A percentile compares a stretch with the other conserved stretches of the same genome.
Conservation (phyloP, 2,797 vertebrate genomes). For the Rhinogobio ventralis region DNA sequence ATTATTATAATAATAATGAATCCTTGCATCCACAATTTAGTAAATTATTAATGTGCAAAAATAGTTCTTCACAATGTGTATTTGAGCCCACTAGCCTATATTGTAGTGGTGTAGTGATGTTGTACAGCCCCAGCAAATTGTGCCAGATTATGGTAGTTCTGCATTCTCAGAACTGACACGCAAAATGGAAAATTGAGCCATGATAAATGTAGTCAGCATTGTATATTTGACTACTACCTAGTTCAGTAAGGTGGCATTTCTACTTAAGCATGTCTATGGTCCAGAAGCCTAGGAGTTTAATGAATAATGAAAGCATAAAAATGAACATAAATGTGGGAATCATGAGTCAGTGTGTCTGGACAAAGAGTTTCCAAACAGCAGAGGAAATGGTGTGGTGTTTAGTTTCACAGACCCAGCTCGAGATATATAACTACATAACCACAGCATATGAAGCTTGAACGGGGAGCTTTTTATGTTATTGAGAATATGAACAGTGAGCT, state of each 20-base stretch:
- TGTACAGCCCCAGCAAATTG: not conserved
- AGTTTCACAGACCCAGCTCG: not conserved
- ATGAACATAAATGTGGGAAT: slow-evolving; percentile 15
- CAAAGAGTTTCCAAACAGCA: not conserved
- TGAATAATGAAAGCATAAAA: slow-evolving; percentile 61
- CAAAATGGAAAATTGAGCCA: not conserved
- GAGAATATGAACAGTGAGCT: not conserved
- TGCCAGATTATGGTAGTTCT: not conserved
- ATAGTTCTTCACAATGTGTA: not conserved
- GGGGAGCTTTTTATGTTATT: not conserved
- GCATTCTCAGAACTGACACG: not conserved
- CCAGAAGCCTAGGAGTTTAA: not conserved
- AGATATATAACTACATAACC: not conserved
- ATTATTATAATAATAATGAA: not conserved
- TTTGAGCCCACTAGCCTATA: not conserved
- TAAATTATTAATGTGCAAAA: not conserved
- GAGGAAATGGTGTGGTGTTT: not conserved
- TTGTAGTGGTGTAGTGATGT: not conserved
- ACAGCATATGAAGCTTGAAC: not conserved
- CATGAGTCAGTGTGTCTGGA: slow-evolving; percentile 31
- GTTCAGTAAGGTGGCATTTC: not conserved
- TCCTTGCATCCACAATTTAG: too few species aligned
- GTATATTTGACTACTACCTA: not conserved
- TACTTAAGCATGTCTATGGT: not conserved
- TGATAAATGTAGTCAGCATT: not conserved